Evolutionary conservation across 1,140 invertebrate genomes (phyloP).

Genomic region (Eciton burchellii): DNA sequence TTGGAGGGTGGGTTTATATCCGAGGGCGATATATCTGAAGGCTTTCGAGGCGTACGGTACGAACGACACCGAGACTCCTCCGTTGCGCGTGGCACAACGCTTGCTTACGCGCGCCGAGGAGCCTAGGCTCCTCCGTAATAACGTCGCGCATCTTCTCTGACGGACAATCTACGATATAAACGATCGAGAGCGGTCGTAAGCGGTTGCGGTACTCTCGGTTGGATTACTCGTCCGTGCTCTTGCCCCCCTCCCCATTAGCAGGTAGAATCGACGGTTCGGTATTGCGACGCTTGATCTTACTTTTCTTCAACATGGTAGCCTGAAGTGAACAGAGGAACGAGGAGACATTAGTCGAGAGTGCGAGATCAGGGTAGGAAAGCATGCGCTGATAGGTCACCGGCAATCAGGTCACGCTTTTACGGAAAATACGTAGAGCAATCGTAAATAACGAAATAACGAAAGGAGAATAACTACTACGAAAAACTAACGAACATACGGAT

Average conservation of each 20-base stretch:
- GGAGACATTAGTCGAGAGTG: conserved; percentile 83
- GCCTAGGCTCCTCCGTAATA: conserved; percentile 84
- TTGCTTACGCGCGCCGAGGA: conserved; percentile 65
- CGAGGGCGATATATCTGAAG: no score
- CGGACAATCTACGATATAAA: conserved; percentile 81
- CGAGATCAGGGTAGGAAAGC: conserved; percentile 80
- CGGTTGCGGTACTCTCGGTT: conserved; percentile 80
- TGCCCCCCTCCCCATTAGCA: conserved; percentile 88
- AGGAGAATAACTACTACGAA: conserved; percentile 63
- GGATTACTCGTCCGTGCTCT: conserved; percentile 87
- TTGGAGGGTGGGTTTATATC: no score
- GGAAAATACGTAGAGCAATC: conserved; percentile 65
- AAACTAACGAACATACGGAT: conserved; percentile 69
- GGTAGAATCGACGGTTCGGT: conserved; percentile 93
- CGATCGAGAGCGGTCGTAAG: conserved; percentile 67
- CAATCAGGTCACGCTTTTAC: conserved; percentile 69
- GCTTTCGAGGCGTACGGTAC: conserved; percentile 73
- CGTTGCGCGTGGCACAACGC: conserved; percentile 75
- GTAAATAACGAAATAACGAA: conserved; percentile 78
- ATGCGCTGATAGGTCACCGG: conserved; percentile 83
- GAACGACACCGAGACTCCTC: conserved; percentile 77
- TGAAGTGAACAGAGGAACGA: conserved; percentile 86
- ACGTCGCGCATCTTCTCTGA: conserved; percentile 59
- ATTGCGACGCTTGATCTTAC: conserved; percentile 96
- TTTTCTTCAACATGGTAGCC: conserved; percentile 97